Evolutionary conservation across 2,113 vertebrate species (phyloP).

Genomic region (Corythornis cristatus): DNA sequence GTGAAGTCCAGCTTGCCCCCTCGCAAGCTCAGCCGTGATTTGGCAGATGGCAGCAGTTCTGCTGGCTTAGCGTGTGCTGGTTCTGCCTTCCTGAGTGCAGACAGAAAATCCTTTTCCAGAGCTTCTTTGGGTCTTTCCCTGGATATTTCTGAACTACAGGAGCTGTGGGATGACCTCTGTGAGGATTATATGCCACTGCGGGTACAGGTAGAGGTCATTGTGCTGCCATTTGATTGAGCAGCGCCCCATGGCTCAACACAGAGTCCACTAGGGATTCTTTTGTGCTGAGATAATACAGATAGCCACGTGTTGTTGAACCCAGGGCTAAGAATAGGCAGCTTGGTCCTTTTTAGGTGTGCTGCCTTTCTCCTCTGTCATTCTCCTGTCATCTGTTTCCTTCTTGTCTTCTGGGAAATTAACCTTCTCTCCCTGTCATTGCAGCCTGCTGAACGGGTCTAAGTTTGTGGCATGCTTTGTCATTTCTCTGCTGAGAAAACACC

Average conservation of each 20-base stretch:
- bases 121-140: slow-evolving; percentile 73
- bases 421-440: neutral
- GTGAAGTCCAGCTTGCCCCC: slow-evolving; percentile 72
- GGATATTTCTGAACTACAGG: slow-evolving; percentile 85
- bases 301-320: neutral
- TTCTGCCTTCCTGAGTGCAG: slow-evolving; percentile 49
- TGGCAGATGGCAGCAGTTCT: slow-evolving; percentile 53
- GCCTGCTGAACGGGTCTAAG: neutral
- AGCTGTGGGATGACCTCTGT: slow-evolving; percentile 88
- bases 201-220: slow-evolving; percentile 84
- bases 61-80: neutral
- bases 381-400: neutral
- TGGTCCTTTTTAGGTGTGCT: slow-evolving; percentile 27
- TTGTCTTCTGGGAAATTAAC: neutral
- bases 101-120: slow-evolving; percentile 71
- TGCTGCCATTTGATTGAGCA: neutral
- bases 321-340: slow-evolving; percentile 51
- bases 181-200: slow-evolving; percentile 84
- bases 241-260: neutral
- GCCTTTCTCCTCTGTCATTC: neutral
- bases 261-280: slow-evolving; percentile 3
- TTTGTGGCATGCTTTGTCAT: neutral
- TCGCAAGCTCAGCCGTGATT: slow-evolving; percentile 46
- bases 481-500: neutral
- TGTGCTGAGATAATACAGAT: slow-evolving; percentile 45